Evolutionary conservation across 1,140 invertebrate genomes (phyloP).

Genomic region (honey bee (Apis mellifera)): DNA sequence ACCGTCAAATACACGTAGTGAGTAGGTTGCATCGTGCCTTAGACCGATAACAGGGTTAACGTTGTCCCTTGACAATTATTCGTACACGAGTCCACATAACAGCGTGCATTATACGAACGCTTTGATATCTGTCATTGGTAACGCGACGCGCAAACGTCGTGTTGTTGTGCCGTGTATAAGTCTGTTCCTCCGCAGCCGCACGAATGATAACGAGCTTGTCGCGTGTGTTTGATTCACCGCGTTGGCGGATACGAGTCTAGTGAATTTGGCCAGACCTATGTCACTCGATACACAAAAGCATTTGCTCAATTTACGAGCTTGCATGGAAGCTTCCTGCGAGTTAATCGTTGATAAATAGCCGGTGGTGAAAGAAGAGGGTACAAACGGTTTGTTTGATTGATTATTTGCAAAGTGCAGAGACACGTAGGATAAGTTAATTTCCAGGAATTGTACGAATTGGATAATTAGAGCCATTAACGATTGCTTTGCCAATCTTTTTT

Average conservation of each 20-base stretch:
- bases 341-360: neutral
- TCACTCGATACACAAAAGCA: slow-evolving; percentile 65
- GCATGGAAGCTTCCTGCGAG: slow-evolving; percentile 21
- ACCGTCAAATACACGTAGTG: neutral
- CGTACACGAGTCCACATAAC: slow-evolving; percentile 27
- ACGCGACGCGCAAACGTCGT: slow-evolving; percentile 50
- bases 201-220: slow-evolving; percentile 56
- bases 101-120: slow-evolving; percentile 52
- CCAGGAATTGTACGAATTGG: no score
- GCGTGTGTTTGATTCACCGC: slow-evolving; percentile 54
- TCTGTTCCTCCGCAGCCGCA: slow-evolving; percentile 24
- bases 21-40: neutral
- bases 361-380: neutral
- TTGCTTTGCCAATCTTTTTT: no score
- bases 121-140: slow-evolving; percentile 58
- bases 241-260: slow-evolving; percentile 42
- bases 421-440: no score
- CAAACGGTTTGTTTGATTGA: no score
- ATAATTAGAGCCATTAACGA: no score
- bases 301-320: slow-evolving; percentile 60
- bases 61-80: slow-evolving; percentile 21
- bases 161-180: slow-evolving; percentile 27
- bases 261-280: slow-evolving; percentile 49
- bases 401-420: no score
- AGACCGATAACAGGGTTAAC: neutral